Base-by-base conservation (phyloP, 2,797 vertebrate species). In the Danio jaintianensis region DNA sequence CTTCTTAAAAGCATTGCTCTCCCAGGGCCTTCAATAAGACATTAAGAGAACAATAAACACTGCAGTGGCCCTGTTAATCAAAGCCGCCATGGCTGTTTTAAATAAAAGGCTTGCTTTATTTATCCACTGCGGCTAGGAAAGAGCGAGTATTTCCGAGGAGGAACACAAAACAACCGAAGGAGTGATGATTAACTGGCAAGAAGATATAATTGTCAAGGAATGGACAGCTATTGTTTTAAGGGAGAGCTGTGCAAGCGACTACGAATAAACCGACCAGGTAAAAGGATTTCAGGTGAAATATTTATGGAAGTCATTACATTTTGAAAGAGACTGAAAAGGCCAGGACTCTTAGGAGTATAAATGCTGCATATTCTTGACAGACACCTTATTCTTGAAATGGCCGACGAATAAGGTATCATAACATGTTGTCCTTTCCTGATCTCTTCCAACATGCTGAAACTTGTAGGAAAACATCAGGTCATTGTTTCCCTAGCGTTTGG, bases 1-100 rank as follows among this genome's bases (percentile, higher is more conserved):
- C 85, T 77, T 80, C 86, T 88, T 87, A 89, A 89, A 87, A 90
- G 89, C 86, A 87, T 83, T 79, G 86, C 86, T 87, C 89, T 88
- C 87, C 59, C 78, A 72, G 84, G 86, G 84, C 86, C 84, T 81
- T 86, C 86, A 85, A 86, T 85, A 87, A 88, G 83, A 88, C 86
- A 89, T 90, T 85, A 88, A 83, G 76, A 87, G 73, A 82, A 86
- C 85, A 88, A 88, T 90, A 89, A 90, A 89, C 86, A 82, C 79
- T 62, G 42, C 63, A 80, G 83, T 78, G 82, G 58, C 74, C 66
- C 85, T 75, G 85, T 87, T 86, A 86, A 87, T 88, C 85, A 87
- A 85, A 87, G 78, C 50, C 61, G 75, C 64, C 79, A 71, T 5
- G 47, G 80, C 69, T 75, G 77, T 77, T 83, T 81, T 13, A 83